phyloP scores from a whole-genome alignment of 2,113 vertebrate genomes.

The Malurus melanocephalus region DNA sequence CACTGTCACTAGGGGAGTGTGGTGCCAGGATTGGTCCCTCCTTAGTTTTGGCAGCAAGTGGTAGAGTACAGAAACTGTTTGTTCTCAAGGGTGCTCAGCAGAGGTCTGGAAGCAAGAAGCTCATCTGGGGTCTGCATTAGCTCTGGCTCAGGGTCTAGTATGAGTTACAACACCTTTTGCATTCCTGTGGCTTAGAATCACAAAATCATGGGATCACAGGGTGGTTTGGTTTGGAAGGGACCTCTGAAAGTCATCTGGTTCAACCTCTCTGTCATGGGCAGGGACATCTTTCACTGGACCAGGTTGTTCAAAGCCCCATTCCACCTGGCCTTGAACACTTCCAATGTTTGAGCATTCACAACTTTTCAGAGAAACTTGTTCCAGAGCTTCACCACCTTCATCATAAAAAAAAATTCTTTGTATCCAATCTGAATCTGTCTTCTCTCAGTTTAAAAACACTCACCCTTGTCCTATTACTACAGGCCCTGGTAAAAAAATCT shows the following conservation, averaged over 20 bases:
- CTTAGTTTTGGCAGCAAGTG: neutral
- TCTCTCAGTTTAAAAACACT: neutral
- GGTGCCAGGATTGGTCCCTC: neutral
- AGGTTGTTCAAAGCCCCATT: neutral
- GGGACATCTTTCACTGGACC: neutral
- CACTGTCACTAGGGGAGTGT: neutral
- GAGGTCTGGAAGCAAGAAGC: neutral
- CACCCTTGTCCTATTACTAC: neutral
- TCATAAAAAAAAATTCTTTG: neutral
- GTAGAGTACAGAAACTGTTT: neutral
- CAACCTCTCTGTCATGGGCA: fast-evolving
- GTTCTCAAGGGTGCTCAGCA: neutral
- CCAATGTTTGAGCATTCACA: neutral
- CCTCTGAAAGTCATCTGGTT: neutral
- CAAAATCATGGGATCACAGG: neutral
- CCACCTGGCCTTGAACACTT: neutral
- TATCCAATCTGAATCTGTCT: neutral
- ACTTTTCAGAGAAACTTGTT: neutral
- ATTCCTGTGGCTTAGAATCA: neutral
- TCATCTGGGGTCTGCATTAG: neutral
- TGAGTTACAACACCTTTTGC: neutral
- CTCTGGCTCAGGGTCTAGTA: neutral
- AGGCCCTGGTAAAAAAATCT: neutral
- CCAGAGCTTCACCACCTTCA: neutral
- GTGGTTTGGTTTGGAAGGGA: neutral